phyloP scores from a whole-genome alignment of 1,140 invertebrate genomes.

The Drosophila takahashii region DNA sequence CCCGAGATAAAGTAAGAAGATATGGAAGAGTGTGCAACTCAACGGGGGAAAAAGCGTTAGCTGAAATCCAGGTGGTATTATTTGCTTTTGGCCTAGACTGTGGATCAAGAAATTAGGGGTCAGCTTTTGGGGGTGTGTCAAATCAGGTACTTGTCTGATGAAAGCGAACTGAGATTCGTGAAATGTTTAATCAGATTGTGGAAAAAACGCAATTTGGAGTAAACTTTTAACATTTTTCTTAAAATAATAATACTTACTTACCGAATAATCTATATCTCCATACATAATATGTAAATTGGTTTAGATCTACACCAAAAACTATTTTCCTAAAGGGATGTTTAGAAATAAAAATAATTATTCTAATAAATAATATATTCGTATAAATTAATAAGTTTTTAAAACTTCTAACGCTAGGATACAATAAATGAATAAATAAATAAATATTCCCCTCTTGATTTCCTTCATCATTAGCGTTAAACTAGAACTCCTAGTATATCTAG shows the following conservation, averaged over 20 bases:
- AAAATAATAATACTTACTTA: too few relatives aligned
- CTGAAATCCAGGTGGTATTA: conserved; percentile 9
- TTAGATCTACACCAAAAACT: too few relatives aligned
- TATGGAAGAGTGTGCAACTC: not conserved
- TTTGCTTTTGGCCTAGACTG: conserved; percentile 29
- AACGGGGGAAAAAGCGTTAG: conserved; percentile 6
- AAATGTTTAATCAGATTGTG: not conserved
- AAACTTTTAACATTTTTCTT: not conserved
- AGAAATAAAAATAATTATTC: too few relatives aligned
- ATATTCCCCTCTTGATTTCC: not conserved
- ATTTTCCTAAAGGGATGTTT: not conserved
- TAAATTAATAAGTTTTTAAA: too few relatives aligned
- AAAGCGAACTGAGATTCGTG: not conserved
- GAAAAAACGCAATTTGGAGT: not conserved
- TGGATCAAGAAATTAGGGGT: conserved; percentile 27
- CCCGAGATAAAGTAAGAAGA: conserved; percentile 32
- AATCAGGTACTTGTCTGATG: conserved; percentile 10
- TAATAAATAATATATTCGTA: too few relatives aligned
- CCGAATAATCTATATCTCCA: too few relatives aligned
- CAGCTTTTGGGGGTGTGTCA: conserved; percentile 11
- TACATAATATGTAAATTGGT: too few relatives aligned
- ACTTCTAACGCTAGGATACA: too few relatives aligned
- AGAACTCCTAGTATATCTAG: not conserved
- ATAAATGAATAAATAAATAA: too few relatives aligned
- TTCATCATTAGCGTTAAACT: not conserved